Evolutionary conservation across 2,888 invertebrate genomes (phyloP), one percentile per base, ranked within the genome.

Genomic region (Thera britannica): DNA sequence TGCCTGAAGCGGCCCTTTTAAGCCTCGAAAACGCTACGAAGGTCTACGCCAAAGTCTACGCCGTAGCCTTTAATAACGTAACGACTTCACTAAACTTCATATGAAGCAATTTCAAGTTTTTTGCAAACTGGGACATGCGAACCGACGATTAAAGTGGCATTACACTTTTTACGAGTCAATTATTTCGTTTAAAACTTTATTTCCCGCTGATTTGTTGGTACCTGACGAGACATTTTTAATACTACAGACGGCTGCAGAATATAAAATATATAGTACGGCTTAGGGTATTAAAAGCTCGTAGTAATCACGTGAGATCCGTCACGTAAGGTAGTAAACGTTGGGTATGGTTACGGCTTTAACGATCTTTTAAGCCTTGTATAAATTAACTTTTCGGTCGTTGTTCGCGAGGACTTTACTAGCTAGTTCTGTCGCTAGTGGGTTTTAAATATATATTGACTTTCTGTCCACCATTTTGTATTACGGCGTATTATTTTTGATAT

Each of bases 91-190:
- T 74, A 63, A 82, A 83, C 79, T 84, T 81, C 78, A 75, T 83
- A 82, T 81, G 81, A 81, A 81, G 80, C 80, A 80, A 85, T 85
- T 85, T 81, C 75, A 81, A 83, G 85, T 88, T 86, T 86, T 83
- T 79, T 77, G 72, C 77, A 68, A 64, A 51, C 73, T 75, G 72
- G 58, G 83, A 86, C 90, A 90, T 89, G 90, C 90, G 79, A 90
- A 79, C 79, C 72, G 75, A 74, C 84, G 81, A 90, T 90, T 88
- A 90, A 85, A 84, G 82, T 77, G 70, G 83, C 85, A 84, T 89
- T 85, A 87, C 79, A 81, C 82, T 82, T 84, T 85, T 85, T 82
- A 87, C 80, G 79, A 82, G 86, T 86, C 80, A 84, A 87, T 86
- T 83, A 82, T 81, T 75, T 76, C 71, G 75, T 72, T 77, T 72